Percentiles rank a stretch among this genome's conserved stretches.
Conservation (phyloP, 2,888 invertebrate genomes). For the Oscheius sp. region DNA sequence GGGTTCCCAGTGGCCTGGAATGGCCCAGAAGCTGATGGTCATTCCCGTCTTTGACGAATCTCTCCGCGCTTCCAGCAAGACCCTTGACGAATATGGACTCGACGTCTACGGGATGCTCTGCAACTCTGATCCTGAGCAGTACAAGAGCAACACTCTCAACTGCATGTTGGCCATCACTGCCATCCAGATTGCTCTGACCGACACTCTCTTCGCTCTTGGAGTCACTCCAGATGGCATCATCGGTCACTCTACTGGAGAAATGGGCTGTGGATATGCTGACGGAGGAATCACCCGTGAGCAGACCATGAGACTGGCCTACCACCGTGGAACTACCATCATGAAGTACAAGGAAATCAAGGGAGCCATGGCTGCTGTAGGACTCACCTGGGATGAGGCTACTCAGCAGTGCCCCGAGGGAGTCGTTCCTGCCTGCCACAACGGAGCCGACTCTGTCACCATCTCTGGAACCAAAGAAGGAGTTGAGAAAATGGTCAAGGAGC, state of each 20-base stretch:
- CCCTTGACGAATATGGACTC: slow-evolving; percentile 84
- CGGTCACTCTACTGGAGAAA: slow-evolving; percentile 91
- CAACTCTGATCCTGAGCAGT: slow-evolving; percentile 79
- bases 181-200: slow-evolving; percentile 94
- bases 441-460: slow-evolving; percentile 90
- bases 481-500: slow-evolving; percentile 56
- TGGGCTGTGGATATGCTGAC: slow-evolving; percentile 96
- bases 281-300: slow-evolving; percentile 93
- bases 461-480: slow-evolving; percentile 81
- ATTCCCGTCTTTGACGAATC: slow-evolving; percentile 86
- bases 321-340: slow-evolving; percentile 82
- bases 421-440: slow-evolving; percentile 92
- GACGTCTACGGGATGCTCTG: slow-evolving; percentile 87
- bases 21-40: slow-evolving; percentile 87
- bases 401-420: slow-evolving; percentile 84
- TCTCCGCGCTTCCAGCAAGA: slow-evolving; percentile 77
- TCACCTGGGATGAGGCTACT: slow-evolving; percentile 84
- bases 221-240: slow-evolving; percentile 88
- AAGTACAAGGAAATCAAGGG: slow-evolving; percentile 66
- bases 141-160: slow-evolving; percentile 83
- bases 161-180: slow-evolving; percentile 94
- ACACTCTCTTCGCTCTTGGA: slow-evolving; percentile 82
- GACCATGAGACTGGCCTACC: slow-evolving; percentile 91
- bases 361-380: slow-evolving; percentile 89
- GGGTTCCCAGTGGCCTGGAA: slow-evolving; percentile 97